phyloP scores from a whole-genome alignment of 2,797 vertebrate species.

The Iguana delicatissima region DNA sequence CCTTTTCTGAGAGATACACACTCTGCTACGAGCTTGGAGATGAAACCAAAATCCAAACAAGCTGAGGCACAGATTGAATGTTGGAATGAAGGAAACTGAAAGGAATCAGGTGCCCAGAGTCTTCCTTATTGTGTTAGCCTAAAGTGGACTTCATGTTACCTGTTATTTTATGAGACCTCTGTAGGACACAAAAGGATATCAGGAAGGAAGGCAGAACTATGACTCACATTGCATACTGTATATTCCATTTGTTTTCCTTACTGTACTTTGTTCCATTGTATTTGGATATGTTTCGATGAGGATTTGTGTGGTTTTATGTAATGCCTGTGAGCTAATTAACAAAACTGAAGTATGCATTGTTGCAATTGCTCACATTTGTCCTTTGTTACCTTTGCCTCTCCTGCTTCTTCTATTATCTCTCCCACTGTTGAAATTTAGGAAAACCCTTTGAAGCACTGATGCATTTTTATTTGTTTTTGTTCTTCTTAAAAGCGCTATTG shows the following conservation, averaged over 20 bases:
- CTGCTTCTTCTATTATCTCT: conserved; percentile 18
- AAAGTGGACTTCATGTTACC: conserved; percentile 34
- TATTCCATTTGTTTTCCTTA: background rate
- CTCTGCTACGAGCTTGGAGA: conserved; percentile 25
- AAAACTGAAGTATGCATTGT: background rate
- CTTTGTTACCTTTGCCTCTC: background rate
- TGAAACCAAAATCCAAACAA: conserved; percentile 54
- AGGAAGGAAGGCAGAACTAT: conserved; percentile 20
- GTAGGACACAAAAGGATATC: conserved; percentile 26
- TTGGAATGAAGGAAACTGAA: conserved; percentile 35
- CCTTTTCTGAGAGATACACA: background rate
- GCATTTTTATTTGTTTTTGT: background rate
- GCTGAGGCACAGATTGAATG: conserved; percentile 54
- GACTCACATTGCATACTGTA: background rate
- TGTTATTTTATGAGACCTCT: conserved; percentile 23
- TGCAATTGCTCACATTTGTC: background rate
- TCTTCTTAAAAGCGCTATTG: conserved; percentile 29
- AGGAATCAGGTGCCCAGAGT: conserved; percentile 55
- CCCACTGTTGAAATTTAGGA: conserved; percentile 13
- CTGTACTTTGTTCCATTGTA: conserved; percentile 39
- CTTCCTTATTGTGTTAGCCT: conserved; percentile 46
- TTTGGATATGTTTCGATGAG: conserved; percentile 15
- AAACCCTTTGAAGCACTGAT: background rate
- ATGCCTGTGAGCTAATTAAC: background rate
- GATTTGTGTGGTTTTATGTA: conserved; percentile 31